Percentiles rank a stretch among this genome's conserved stretches.
phyloP scores from a whole-genome alignment of 1,140 invertebrate species.

The Drosophila baimaii region DNA sequence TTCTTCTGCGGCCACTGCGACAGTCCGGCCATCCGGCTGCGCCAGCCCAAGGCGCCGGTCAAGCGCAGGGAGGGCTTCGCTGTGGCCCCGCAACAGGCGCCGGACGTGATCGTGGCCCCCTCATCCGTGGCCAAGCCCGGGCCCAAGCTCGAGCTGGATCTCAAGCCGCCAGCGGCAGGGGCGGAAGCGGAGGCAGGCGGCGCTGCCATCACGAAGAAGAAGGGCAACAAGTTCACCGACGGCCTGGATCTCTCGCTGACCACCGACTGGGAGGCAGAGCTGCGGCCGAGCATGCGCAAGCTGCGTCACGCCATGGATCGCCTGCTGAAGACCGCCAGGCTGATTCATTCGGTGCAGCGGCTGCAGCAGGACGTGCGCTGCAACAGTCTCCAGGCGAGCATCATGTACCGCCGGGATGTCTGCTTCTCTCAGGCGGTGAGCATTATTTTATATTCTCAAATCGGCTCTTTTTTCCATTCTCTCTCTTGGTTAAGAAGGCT shows the following conservation, averaged over 20 bases:
- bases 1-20: conserved; percentile 90
- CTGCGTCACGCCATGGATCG: conserved; percentile 92
- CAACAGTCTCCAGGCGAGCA: conserved; percentile 85
- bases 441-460: too few relatives aligned
- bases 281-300: conserved; percentile 92
- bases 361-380: conserved; percentile 90
- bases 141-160: conserved; percentile 73
- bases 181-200: too few relatives aligned
- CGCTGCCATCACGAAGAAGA: conserved; percentile 62
- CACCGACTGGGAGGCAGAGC: conserved; percentile 90
- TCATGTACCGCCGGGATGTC: conserved; percentile 91
- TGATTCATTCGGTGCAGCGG: conserved; percentile 94
- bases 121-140: conserved; percentile 10
- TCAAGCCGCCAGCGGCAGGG: conserved; percentile 65
- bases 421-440: conserved; percentile 96
- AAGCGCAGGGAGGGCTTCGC: conserved; percentile 76
- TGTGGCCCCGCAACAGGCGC: conserved; percentile 65
- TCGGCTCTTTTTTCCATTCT: too few relatives aligned
- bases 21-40: conserved; percentile 88
- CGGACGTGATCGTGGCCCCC: conserved; percentile 61
- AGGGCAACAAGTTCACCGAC: conserved; percentile 90
- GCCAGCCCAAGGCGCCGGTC: conserved; percentile 84
- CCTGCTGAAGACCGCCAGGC: conserved; percentile 90
- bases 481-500: too few relatives aligned
- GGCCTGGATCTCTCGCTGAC: conserved; percentile 87